Base-by-base conservation (phyloP, 1,140 invertebrate genomes). In the Ostrea denselamellosa region DNA sequence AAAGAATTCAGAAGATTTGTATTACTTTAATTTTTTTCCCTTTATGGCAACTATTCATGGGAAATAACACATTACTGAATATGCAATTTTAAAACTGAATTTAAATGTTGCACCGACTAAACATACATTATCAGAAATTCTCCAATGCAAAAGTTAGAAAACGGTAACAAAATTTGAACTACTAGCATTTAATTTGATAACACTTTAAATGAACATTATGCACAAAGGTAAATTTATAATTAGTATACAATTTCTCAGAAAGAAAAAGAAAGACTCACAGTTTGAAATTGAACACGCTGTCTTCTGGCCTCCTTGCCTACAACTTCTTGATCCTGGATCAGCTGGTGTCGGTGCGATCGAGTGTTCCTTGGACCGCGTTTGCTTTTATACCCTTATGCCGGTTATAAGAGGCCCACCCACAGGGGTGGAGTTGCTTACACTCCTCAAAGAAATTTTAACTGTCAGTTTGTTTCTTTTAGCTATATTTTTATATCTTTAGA, bases 341-440 rank as follows among this genome's bases (percentile, higher is more conserved):
- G 68, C 68, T 77, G 68, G 22, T 77, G 68, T 25, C 68, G 68
- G 68, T 77, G 68, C 68, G 68, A 77, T 77, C 68, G 22, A 77
- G 10, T 34, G 28, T 28, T 77, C 68, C 12, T 62, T 34, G 68
- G 68, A 28, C 25, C 68, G 68, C 68, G 12, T 22, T 28, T 28
- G 22, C 68, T 5, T 77, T 77, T 77, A 77, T 77, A 77, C 68
- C 68, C 68, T 25, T 14, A 77, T 77, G 68, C 68, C 68, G 68
- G 68, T 77, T 77, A 77, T 12, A 25, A 14, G 68, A 34, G 68
- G 68, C 28, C 68, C 68, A 77, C 14, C 68, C 25, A 77, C 25
- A 14, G 68, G 68, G 68, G 25, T 14, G n/a, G 34, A 44, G 34
- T 44, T 44, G 34, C 2, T 44, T 44, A 44, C 5, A 2, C 5